Percentiles rank a stretch among this genome's conserved stretches.
Evolutionary conservation across 1,140 invertebrate species (phyloP).

Genomic region (Lepidurus apus): DNA sequence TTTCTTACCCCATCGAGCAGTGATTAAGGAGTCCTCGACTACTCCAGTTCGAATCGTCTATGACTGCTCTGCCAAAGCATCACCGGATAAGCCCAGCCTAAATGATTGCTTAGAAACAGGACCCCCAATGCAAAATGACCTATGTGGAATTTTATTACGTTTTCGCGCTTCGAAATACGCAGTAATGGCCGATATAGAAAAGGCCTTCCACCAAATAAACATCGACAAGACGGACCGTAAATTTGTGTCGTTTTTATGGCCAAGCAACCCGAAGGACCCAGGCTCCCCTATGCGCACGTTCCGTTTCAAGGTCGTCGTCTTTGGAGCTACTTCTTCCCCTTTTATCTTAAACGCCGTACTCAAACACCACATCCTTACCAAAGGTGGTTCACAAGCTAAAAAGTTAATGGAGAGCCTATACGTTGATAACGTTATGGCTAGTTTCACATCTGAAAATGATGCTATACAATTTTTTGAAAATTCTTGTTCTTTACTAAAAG

Average conservation of each 20-base stretch:
- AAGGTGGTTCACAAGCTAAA: neutral
- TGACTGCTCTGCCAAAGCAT: conserved; percentile 36
- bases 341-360: conserved; percentile 30
- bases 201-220: conserved; percentile 43
- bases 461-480: neutral
- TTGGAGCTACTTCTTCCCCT: conserved; percentile 27
- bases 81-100: conserved; percentile 29
- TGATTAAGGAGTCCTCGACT: conserved; percentile 37
- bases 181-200: conserved; percentile 43
- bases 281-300: neutral
- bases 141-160: conserved; percentile 38
- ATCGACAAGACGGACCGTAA: conserved; percentile 31
- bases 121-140: conserved; percentile 35
- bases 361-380: neutral
- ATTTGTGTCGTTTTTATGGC: conserved; percentile 38
- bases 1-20: conserved; percentile 38
- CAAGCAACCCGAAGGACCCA: neutral
- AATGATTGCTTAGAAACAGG: conserved; percentile 34
- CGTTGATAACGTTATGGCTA: conserved; percentile 25
- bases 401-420: neutral
- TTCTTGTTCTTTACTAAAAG: conserved; percentile 3
- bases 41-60: conserved; percentile 39
- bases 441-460: neutral
- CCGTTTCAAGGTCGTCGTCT: conserved; percentile 26
- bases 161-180: conserved; percentile 39